These are phyloP conservation scores for Mormoops blainvillei DNA, from an alignment of 2,113 vertebrate genomes.

Conservation along the genomic window DNA sequence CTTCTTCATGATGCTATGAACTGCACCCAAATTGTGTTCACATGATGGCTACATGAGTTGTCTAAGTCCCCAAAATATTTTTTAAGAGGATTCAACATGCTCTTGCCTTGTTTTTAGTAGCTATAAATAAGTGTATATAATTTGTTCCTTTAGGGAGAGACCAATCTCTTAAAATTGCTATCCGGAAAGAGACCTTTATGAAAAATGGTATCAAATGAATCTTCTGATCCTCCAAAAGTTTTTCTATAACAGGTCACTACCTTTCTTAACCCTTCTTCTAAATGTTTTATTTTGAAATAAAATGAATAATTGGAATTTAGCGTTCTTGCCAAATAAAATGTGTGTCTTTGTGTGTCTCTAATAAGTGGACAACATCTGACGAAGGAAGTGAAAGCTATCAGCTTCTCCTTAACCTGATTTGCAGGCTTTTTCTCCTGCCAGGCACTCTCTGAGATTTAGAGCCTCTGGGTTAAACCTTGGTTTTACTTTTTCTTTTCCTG, in stretches of 20 bases:
- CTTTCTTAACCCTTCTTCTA: constrained; percentile 44
- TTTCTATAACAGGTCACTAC: not conserved
- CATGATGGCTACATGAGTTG: not conserved
- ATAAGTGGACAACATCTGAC: constrained; percentile 35
- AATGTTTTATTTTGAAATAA: constrained; percentile 56
- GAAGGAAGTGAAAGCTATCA: constrained; percentile 32
- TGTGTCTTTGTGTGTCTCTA: constrained; percentile 41
- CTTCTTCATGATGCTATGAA: not conserved
- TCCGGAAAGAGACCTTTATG: constrained; percentile 10
- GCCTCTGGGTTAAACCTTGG: constrained; percentile 7
- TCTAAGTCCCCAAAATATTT: constrained; percentile 27
- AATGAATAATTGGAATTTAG: constrained; percentile 40
- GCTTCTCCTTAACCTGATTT: constrained; percentile 36
- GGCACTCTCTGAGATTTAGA: not conserved
- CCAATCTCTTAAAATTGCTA: not conserved
- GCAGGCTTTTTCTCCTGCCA: not conserved
- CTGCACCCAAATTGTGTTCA: not conserved
- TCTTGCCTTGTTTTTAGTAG: constrained; percentile 33
- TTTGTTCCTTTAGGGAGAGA: constrained; percentile 41
- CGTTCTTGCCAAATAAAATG: constrained; percentile 35
- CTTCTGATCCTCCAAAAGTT: constrained; percentile 10
- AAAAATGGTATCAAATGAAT: not conserved
- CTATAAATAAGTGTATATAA: constrained; percentile 21
- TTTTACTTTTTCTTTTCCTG: constrained; percentile 15
- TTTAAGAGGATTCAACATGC: not conserved